Evolutionary conservation across 1,140 invertebrate species (phyloP).

Genomic region (Bombus pascuorum): DNA sequence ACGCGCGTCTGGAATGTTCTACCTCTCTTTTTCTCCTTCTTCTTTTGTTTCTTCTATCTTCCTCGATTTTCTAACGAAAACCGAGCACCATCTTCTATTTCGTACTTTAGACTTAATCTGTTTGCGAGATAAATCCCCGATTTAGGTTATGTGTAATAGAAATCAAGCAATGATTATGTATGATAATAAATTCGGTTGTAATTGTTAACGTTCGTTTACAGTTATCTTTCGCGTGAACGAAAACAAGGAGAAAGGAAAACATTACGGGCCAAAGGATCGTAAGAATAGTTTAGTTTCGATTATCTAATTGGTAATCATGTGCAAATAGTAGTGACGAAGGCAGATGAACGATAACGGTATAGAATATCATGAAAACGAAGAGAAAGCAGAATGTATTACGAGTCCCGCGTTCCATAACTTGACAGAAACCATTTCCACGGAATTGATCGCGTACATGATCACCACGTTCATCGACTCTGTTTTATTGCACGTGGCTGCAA

Average conservation of each 20-base stretch:
- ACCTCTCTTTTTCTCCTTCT: neutral
- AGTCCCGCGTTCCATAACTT: neutral
- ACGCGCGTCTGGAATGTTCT: neutral
- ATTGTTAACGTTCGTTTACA: neutral
- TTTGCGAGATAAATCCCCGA: neutral
- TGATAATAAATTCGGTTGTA: neutral
- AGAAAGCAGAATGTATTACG: neutral
- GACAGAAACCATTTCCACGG: neutral
- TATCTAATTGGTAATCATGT: neutral
- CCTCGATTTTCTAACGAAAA: neutral
- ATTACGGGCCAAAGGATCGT: too few relatives aligned
- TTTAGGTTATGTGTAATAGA: neutral
- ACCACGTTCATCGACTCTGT: neutral
- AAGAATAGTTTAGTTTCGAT: neutral
- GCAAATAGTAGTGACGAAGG: neutral
- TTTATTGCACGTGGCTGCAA: neutral
- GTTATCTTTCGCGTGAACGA: neutral
- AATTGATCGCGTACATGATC: neutral
- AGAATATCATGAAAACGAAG: neutral
- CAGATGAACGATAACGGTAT: neutral
- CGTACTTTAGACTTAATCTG: neutral
- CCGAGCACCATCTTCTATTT: neutral
- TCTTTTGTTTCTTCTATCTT: neutral
- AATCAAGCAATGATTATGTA: neutral
- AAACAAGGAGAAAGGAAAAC: neutral